Base-by-base conservation (phyloP, 1,140 invertebrate genomes). In the Drosophila virilis region DNA sequence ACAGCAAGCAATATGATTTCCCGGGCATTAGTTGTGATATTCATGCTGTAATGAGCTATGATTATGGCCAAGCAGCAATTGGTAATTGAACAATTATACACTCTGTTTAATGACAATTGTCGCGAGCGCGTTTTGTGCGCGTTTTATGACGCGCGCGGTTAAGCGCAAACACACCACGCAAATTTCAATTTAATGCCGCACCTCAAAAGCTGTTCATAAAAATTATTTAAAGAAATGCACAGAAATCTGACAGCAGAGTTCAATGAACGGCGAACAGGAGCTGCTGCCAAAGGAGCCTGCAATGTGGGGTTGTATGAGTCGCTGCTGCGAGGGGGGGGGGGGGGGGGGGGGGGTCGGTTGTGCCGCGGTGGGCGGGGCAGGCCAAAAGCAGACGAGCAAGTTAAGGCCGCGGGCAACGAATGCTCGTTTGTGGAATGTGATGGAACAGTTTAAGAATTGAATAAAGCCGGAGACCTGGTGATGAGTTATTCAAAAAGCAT, bases 401-500 rank as follows among this genome's bases (percentile, higher is more conserved):
- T 76, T 69, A 45, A 86, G 76, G 76, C 76, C 69, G 52, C 40
- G 60, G 83, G 78, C 78, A 55, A 64, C 48, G n/a, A 71, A 61
- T 74, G 62, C 68, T 67, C 48, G 33, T 60, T 68, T 60, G 35
- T 61, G 52, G 55, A 57, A 78, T 80, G 72, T 57, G 67, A 73
- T 84, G 80, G 50, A 84, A 72, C 80, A 73, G 73, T 81, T 62
- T 80, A 45, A 8, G 12, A 55, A 40, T 48, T 42, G 58, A 50
- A 51, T 33, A 59, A 66, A 78, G 22, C 57, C 74, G 74, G 66
- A 80, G 66, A 51, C 37, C 65, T 78, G 84, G 74, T 83, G 84
- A 89, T 89, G 84, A 89, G 79, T 88, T 89, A 82, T 88, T 82
- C 73, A 77, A 72, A 75, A 88, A 88, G 52, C 79, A 83, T 88